phyloP scores from a whole-genome alignment of 2,113 vertebrate genomes.

The Cygnus buccinator region DNA sequence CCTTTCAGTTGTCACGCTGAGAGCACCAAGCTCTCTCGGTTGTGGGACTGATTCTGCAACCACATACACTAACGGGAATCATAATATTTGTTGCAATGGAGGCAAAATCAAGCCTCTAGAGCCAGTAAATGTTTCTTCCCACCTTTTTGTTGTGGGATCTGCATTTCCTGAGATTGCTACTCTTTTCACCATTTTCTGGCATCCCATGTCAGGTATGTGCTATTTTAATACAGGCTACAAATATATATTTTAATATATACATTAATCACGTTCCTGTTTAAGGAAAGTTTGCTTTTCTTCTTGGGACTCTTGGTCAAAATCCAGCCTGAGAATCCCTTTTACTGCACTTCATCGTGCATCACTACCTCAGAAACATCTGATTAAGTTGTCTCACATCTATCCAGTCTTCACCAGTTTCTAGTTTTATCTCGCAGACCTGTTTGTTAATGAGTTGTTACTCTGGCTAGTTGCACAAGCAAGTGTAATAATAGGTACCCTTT shows the following conservation, averaged over 20 bases:
- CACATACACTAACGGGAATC: background rate
- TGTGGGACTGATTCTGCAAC: background rate
- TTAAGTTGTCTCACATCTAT: background rate
- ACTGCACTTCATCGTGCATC: background rate
- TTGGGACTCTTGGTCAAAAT: background rate
- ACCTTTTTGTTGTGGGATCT: background rate
- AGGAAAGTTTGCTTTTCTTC: background rate
- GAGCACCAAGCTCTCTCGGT: background rate
- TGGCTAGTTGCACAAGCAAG: background rate
- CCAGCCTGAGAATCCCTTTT: background rate
- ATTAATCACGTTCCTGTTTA: background rate
- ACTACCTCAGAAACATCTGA: background rate
- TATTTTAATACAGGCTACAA: background rate
- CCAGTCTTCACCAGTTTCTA: fast-evolving
- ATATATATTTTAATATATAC: too few relatives aligned
- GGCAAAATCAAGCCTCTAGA: background rate
- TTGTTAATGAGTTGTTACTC: background rate
- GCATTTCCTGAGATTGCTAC: background rate
- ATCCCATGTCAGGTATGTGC: fast-evolving
- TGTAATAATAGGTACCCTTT: background rate
- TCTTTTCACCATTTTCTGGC: fast-evolving
- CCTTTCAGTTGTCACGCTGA: background rate
- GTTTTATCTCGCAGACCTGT: background rate
- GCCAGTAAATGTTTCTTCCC: background rate
- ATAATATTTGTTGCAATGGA: background rate